These are phyloP conservation scores for Paraplagusia blochii DNA, from an alignment of 2,113 vertebrate species.

Conservation along the genomic window DNA sequence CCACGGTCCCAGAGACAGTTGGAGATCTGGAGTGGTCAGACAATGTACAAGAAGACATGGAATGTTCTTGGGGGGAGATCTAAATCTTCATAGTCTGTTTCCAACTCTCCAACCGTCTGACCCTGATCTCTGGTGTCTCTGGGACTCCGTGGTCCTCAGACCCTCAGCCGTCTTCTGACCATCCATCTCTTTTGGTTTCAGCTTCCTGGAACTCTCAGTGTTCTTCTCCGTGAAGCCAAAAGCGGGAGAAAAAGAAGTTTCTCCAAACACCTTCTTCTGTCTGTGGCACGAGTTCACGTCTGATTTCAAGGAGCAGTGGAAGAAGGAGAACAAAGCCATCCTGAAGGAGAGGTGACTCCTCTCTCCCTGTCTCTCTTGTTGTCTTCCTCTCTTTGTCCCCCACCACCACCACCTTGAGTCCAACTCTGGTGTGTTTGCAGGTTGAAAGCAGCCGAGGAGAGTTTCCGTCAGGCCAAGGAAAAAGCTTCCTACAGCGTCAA, in stretches of 20 bases:
- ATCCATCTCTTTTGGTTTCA: constrained; percentile 44
- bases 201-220: constrained; percentile 89
- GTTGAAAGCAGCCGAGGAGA: constrained; percentile 90
- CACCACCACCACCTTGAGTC: too few relatives aligned
- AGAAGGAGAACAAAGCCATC: constrained; percentile 94
- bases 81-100: too few relatives aligned
- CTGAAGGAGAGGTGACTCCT: constrained; percentile 87
- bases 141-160: neutral
- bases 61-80: too few relatives aligned
- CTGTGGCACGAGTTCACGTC: constrained; percentile 97
- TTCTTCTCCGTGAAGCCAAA: constrained; percentile 95
- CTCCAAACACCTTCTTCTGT: constrained; percentile 89
- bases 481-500: constrained; percentile 92
- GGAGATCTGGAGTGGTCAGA: neutral
- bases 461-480: constrained; percentile 90
- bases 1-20: neutral
- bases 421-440: constrained; percentile 59
- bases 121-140: neutral
- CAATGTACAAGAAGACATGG: neutral
- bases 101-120: neutral
- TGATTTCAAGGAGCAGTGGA: constrained; percentile 97
- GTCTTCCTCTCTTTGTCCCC: neutral
- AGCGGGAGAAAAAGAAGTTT: constrained; percentile 92
- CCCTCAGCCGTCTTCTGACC: neutral
- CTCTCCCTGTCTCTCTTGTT: too few relatives aligned